Evolutionary conservation across 35 echinoderm and acorn worm species (phyloP).

Genomic region (Hemicentrotus pulcherrimus): DNA sequence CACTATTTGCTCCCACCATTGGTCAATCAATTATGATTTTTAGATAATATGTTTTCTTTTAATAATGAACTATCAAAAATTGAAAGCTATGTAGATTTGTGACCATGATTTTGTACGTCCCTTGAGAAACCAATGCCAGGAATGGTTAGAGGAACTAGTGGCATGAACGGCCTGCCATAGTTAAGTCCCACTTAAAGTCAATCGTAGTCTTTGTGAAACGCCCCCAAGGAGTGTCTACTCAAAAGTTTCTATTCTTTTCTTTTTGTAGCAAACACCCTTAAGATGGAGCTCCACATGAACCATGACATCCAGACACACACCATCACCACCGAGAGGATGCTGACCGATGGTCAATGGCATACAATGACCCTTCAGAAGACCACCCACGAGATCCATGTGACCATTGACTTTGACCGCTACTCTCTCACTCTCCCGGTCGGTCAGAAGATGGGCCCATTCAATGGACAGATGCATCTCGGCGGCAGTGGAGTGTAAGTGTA

Average conservation of each 20-base stretch:
- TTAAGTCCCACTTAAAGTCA: too few relatives aligned
- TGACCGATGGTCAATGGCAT: slow-evolving; percentile 34
- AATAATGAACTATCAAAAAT: too few relatives aligned
- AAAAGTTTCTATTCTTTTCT: neutral
- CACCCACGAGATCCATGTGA: slow-evolving; percentile 1
- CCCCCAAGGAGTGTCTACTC: too few relatives aligned
- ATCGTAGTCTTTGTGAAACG: too few relatives aligned
- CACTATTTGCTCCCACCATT: too few relatives aligned
- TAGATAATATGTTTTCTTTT: too few relatives aligned
- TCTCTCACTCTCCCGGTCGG: slow-evolving; percentile 14
- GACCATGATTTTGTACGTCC: too few relatives aligned
- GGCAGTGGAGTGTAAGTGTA: slow-evolving; percentile 20
- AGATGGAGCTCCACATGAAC: slow-evolving; percentile 35
- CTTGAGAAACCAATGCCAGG: too few relatives aligned
- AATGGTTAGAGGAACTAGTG: too few relatives aligned
- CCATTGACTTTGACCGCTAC: slow-evolving; percentile 41
- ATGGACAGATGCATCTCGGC: slow-evolving; percentile 12
- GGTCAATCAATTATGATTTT: too few relatives aligned
- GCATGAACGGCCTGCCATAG: too few relatives aligned
- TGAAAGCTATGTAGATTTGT: too few relatives aligned
- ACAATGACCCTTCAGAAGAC: slow-evolving; percentile 42
- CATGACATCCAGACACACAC: neutral
- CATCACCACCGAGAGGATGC: neutral
- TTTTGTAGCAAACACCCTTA: slow-evolving; percentile 13
- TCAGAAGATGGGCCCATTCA: neutral